These are phyloP conservation scores for Mesoclemmys tuberculata DNA, from an alignment of 2,113 vertebrate species.

Conservation along the genomic window DNA sequence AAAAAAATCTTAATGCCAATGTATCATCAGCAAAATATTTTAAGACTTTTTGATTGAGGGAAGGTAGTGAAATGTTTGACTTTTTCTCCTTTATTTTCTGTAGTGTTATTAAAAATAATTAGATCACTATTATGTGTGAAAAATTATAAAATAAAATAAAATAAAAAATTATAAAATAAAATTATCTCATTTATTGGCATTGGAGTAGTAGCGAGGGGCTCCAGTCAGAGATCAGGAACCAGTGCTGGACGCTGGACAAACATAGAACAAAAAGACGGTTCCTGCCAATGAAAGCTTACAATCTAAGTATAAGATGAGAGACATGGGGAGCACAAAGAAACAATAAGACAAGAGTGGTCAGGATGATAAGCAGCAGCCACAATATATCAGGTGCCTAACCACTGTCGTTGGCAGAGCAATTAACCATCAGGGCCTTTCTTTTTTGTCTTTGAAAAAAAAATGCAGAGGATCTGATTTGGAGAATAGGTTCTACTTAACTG, in stretches of 20 bases:
- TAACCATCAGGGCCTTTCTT: too few relatives aligned
- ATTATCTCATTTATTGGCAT: not conserved
- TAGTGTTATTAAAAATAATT: not conserved
- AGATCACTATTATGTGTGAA: not conserved
- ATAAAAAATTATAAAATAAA: not conserved
- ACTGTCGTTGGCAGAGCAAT: too few relatives aligned
- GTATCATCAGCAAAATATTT: not conserved
- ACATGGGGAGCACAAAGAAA: not conserved
- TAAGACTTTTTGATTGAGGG: not conserved
- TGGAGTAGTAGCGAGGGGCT: not conserved
- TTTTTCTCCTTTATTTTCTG: not conserved
- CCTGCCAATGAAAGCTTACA: not conserved
- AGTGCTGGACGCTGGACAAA: fast-evolving
- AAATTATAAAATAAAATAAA: fast-evolving
- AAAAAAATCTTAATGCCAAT: not conserved
- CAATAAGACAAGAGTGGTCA: not conserved
- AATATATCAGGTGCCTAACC: too few relatives aligned
- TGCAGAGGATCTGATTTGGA: too few relatives aligned
- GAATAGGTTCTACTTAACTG: too few relatives aligned
- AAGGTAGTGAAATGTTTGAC: not conserved
- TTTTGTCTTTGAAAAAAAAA: too few relatives aligned
- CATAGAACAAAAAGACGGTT: fast-evolving
- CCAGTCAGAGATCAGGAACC: not conserved
- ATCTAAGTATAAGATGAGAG: not conserved
- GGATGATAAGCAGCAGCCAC: too few relatives aligned